Base-by-base conservation (phyloP, 2,113 vertebrate genomes). In the Tetraodon nigroviridis region DNA sequence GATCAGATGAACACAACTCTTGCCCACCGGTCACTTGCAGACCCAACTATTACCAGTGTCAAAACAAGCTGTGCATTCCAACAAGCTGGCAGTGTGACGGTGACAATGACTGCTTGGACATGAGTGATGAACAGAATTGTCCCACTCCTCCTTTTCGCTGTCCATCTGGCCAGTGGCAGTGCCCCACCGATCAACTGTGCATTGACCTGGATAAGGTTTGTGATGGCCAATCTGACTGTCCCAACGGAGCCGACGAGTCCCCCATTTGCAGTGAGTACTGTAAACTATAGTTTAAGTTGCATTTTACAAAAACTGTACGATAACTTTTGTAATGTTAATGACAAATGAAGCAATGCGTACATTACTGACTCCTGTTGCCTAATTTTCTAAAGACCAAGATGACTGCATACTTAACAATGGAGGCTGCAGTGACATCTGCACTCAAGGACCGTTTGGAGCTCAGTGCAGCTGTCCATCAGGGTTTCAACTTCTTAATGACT, bases 401-500 rank as follows among this genome's bases (percentile, higher is more conserved):
- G 88, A 90, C 69, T 90, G 88, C 50, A 54, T 24, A 0, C 67
- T 90, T 21, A 80, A 85, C 69, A 89, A 89, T 0, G 88, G 85
- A 0, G 88, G 86, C 68, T 90, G 87, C 77, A 88, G 84, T 24
- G 16, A 81, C 2, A 60, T 44, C 24, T 90, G 88, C 24, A 0
- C 88, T 21, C 87, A 89, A 64, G 86, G 87, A 49, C 88, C 88
- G 1, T 90, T 82, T 53, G 88, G 88, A 11, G 81, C 87, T 55
- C 67, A 90, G 81, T 90, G 87, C 78, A 82, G 73, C 17, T 89
- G 87, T 70, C 56, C 51, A 0, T 17, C 80, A 24, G 87, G 88
- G 29, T 84, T 59, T 61, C 81, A 86, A 71, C 84, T 90, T 32
- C 76, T 89, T 54, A 87, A 90, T 21, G 81, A 89, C 73, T 81